Evolutionary conservation across 2,113 vertebrate species (phyloP), one percentile per base, ranked within the genome.

Genomic region (Grantiella picta): DNA sequence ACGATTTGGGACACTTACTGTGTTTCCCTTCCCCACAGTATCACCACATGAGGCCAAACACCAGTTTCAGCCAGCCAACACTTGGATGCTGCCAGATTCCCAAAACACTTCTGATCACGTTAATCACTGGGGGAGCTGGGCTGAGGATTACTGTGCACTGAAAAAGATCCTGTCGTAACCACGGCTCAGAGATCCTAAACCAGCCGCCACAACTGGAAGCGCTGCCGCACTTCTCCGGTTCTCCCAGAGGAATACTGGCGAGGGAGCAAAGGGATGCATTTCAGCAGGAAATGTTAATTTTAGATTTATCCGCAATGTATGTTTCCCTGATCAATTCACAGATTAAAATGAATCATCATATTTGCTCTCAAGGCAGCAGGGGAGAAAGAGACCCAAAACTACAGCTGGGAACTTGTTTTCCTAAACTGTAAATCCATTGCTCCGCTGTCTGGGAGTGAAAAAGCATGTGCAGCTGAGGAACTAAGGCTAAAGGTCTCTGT

Each of bases 401-500:
- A 64, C 64, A 92, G 85, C 75, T 63, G 72, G 68, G 52, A 81
- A 86, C n/a, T 75, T 31, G 18, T 29, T 83, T 84, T 68, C 57
- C 61, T 6, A 0, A 78, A 35, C 65, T 38, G 53, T 60, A 84
- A 90, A 93, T 65, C 45, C 9, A 1, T 3, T 56, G 76, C 82
- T 75, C 21, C 0, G 1, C 68, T 66, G 71, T 3, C 85, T 35
- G 60, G 23, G 21, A 82, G 66, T 2, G 38, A 78, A 65, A 54
- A 86, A 63, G 54, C 20, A 64, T 2, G 11, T 86, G 90, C 1
- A 8, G 72, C 66, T 75, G 36, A 86, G 65, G 36, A 66, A 31
- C 65, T 59, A 33, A 75, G 82, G 92, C 90, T 88, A 92, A 96
- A 97, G 93, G 87, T 86, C 76, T 66, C 33, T 61, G 82, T 75